Conservation (phyloP, 1,140 invertebrate species). For the Teleopsis dalmanni region DNA sequence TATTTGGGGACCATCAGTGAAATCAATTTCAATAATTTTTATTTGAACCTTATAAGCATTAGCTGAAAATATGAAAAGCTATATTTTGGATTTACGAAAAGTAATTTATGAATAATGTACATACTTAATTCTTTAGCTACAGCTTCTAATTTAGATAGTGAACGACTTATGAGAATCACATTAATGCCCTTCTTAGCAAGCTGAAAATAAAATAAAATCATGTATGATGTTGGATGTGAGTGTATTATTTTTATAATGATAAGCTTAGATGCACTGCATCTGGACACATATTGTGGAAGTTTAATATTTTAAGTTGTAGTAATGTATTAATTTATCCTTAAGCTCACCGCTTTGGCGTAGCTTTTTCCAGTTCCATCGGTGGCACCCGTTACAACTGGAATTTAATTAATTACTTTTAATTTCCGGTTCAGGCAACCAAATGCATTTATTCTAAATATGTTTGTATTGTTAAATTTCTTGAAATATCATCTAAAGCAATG, state of each 20-base stretch:
- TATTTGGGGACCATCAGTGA: slow-evolving; percentile 62
- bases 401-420: no score
- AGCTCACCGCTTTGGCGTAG: slow-evolving; percentile 71
- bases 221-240: no score
- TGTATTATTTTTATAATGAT: no score
- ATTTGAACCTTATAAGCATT: slow-evolving; percentile 69
- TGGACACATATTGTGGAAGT: no score
- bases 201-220: slow-evolving; percentile 42
- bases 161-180: slow-evolving; percentile 83
- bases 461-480: neutral
- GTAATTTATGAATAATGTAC: neutral
- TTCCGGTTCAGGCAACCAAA: no score
- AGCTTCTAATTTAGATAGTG: slow-evolving; percentile 68
- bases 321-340: no score
- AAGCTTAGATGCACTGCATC: no score
- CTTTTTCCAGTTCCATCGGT: slow-evolving; percentile 92
- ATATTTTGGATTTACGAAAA: neutral
- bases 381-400: slow-evolving; percentile 82
- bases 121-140: slow-evolving; percentile 68
- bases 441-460: no score
- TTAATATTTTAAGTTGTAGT: no score
- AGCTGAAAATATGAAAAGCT: slow-evolving; percentile 47
- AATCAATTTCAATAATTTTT: slow-evolving; percentile 77
- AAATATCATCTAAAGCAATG: neutral
- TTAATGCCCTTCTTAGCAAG: slow-evolving; percentile 76